Evolutionary conservation across 2,797 vertebrate species (phyloP).

Genomic region (Mastacembelus armatus): DNA sequence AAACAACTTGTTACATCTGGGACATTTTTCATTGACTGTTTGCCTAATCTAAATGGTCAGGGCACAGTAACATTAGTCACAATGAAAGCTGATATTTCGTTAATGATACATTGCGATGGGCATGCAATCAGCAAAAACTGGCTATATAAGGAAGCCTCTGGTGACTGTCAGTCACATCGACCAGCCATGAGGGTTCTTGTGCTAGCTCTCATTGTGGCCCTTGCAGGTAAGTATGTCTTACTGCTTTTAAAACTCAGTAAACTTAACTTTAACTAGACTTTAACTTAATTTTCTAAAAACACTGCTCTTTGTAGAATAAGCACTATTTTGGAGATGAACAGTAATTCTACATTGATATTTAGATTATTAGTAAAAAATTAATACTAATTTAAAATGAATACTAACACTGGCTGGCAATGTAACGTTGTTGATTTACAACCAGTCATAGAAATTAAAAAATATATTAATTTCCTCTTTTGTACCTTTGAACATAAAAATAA

Average conservation of each 20-base stretch:
- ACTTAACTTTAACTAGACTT: background rate
- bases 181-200: conserved; percentile 77
- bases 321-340: background rate
- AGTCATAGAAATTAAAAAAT: background rate
- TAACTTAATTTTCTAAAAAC: background rate
- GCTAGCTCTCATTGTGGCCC: conserved; percentile 73
- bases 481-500: conserved; percentile 12
- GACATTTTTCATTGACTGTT: conserved; percentile 46
- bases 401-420: too few relatives aligned
- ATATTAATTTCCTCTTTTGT: background rate
- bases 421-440: background rate
- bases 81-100: conserved; percentile 45
- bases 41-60: conserved; percentile 36
- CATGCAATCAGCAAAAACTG: conserved; percentile 19
- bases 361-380: background rate
- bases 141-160: conserved; percentile 63
- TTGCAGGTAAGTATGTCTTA: conserved; percentile 70
- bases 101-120: conserved; percentile 62
- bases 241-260: background rate
- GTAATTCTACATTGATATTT: background rate
- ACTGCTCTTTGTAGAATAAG: background rate
- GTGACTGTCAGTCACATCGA: conserved; percentile 28
- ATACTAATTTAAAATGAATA: background rate
- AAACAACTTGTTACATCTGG: conserved; percentile 40
- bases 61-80: conserved; percentile 52